These are phyloP conservation scores for Acronicta leporina DNA, from an alignment of 2,888 invertebrate species.

Conservation along the genomic window DNA sequence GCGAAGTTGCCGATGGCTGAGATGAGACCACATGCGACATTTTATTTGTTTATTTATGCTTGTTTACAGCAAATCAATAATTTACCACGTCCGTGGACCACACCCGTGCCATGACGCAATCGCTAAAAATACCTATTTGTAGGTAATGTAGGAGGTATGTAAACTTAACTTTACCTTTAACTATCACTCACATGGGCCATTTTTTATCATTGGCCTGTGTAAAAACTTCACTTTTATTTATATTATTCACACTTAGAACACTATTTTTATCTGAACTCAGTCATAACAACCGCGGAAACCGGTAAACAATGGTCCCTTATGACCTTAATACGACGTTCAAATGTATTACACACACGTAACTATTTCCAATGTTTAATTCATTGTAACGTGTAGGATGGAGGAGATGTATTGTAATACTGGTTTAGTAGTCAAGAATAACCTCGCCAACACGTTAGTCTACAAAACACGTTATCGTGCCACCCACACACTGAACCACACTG, in stretches of 20 bases:
- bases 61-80: not conserved
- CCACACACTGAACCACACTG: slow-evolving; percentile 37
- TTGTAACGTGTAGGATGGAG: slow-evolving; percentile 10
- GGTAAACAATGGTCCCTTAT: slow-evolving; percentile 20
- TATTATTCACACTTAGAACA: slow-evolving; percentile 16
- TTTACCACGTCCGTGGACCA: slow-evolving; percentile 18
- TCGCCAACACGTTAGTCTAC: slow-evolving; percentile 10
- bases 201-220: not conserved
- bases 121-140: slow-evolving; percentile 25
- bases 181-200: slow-evolving; percentile 3
- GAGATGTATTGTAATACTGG: slow-evolving; percentile 16
- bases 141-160: no score
- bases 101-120: slow-evolving; percentile 44
- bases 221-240: slow-evolving; percentile 15
- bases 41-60: slow-evolving; percentile 10
- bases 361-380: not conserved
- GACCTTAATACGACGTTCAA: slow-evolving; percentile 8
- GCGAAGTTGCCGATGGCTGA: slow-evolving; percentile 55
- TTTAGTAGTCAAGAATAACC: slow-evolving; percentile 24
- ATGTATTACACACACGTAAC: slow-evolving; percentile 13
- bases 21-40: slow-evolving; percentile 57
- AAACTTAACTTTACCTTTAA: not conserved
- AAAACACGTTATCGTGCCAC: slow-evolving; percentile 30
- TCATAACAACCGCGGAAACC: slow-evolving; percentile 5
- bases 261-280: not conserved